A percentile compares a stretch with the other conserved stretches of the same genome.
Conservation (phyloP, 2,113 vertebrate species). For the Empidonax traillii region DNA sequence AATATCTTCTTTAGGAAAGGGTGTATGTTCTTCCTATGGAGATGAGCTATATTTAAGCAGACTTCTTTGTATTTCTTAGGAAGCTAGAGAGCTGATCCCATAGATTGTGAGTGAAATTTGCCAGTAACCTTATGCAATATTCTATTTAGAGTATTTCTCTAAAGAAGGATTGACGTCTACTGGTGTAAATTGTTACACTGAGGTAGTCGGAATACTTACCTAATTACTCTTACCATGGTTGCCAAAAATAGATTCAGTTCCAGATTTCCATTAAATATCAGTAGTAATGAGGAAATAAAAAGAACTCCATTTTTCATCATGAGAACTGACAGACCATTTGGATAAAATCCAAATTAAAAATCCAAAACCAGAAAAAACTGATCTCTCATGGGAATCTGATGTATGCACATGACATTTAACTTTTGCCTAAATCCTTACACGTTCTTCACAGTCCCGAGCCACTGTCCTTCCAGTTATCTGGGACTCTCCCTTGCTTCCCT, state of each 20-base stretch:
- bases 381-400: background rate
- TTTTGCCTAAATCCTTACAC: background rate
- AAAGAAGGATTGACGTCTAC: background rate
- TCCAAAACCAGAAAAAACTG: background rate
- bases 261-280: background rate
- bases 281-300: background rate
- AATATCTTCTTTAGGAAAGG: background rate
- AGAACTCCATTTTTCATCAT: background rate
- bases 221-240: background rate
- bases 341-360: background rate
- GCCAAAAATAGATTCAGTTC: background rate
- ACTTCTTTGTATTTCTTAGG: background rate
- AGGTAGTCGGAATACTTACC: background rate
- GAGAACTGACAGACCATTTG: background rate
- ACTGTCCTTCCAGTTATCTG: background rate
- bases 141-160: background rate
- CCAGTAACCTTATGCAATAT: background rate
- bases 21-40: background rate
- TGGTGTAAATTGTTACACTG: background rate
- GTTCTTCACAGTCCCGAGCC: background rate
- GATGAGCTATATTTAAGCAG: background rate
- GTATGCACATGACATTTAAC: background rate
- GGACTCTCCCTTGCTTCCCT: background rate
- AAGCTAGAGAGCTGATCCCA: background rate
- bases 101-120: background rate